Conservation (phyloP, 2,888 invertebrate species). For the Stomorhina lunata region DNA sequence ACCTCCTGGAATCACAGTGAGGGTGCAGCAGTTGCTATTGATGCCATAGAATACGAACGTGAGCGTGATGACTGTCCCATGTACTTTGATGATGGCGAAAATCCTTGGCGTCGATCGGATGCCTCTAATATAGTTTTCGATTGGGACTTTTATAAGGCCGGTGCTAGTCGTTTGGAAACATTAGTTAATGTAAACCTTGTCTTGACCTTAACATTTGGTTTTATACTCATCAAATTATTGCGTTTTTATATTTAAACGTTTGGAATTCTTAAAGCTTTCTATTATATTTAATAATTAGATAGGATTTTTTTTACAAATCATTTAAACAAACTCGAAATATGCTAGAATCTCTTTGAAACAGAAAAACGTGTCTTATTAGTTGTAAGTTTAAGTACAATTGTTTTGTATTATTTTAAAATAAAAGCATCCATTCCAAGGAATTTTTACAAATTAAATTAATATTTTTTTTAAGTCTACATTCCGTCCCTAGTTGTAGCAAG, state of each 20-base stretch:
- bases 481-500: constrained; percentile 38
- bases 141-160: constrained; percentile 81
- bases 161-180: constrained; percentile 66
- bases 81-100: constrained; percentile 96
- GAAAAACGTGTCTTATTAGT: constrained; percentile 45
- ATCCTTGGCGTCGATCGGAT: constrained; percentile 90
- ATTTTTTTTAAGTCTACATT: constrained; percentile 23
- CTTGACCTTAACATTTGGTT: background rate
- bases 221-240: constrained; percentile 14
- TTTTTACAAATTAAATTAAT: background rate
- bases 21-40: constrained; percentile 95
- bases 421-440: constrained; percentile 13
- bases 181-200: constrained; percentile 2
- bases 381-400: constrained; percentile 15
- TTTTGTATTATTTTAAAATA: constrained; percentile 20
- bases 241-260: constrained; percentile 24
- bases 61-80: constrained; percentile 98
- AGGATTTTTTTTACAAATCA: background rate
- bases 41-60: constrained; percentile 95
- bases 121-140: constrained; percentile 87
- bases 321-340: constrained; percentile 14
- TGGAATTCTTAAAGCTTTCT: background rate
- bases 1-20: constrained; percentile 92
- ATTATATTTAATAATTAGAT: background rate
- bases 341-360: constrained; percentile 7